A percentile compares a stretch with the other conserved stretches of the same genome.
Evolutionary conservation across 2,797 vertebrate species (phyloP).

Genomic region (Sebastes matsubarae): DNA sequence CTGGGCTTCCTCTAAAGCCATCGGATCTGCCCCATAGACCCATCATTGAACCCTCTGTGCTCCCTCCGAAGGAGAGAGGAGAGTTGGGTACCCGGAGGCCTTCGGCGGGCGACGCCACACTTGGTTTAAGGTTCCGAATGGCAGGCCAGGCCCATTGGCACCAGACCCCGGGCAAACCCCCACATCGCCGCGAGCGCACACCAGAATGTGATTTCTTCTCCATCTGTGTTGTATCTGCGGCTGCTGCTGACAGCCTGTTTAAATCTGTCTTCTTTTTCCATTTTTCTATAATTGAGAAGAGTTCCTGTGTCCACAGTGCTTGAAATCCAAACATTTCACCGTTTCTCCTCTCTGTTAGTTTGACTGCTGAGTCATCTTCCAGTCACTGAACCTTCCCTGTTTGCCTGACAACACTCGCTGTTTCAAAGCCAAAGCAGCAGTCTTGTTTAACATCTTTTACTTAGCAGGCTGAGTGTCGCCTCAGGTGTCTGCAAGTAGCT

Average conservation of each 20-base stretch:
- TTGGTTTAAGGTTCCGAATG: too few species aligned
- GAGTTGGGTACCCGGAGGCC: background rate
- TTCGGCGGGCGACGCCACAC: too few species aligned
- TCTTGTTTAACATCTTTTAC: constrained; percentile 5
- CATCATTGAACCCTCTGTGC: background rate
- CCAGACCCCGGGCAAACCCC: too few species aligned
- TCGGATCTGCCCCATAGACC: too few species aligned
- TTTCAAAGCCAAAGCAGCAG: background rate
- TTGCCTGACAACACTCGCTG: background rate
- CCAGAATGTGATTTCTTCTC: background rate
- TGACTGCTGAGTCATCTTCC: constrained; percentile 32
- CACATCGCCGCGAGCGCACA: too few species aligned
- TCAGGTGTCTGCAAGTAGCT: background rate
- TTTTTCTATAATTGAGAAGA: background rate
- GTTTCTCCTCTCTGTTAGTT: background rate
- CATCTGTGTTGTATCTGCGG: background rate
- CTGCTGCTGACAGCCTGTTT: constrained; percentile 20
- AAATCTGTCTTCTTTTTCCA: background rate
- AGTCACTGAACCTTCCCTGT: constrained; percentile 1
- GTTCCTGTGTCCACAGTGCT: constrained; percentile 5
- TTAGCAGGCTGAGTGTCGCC: background rate
- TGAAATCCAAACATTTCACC: constrained; percentile 29
- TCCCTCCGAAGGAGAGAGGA: background rate
- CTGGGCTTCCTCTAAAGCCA: too few species aligned
- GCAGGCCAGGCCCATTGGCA: too few species aligned